phyloP scores from a whole-genome alignment of 2,113 vertebrate species.

The Lontra canadensis region DNA sequence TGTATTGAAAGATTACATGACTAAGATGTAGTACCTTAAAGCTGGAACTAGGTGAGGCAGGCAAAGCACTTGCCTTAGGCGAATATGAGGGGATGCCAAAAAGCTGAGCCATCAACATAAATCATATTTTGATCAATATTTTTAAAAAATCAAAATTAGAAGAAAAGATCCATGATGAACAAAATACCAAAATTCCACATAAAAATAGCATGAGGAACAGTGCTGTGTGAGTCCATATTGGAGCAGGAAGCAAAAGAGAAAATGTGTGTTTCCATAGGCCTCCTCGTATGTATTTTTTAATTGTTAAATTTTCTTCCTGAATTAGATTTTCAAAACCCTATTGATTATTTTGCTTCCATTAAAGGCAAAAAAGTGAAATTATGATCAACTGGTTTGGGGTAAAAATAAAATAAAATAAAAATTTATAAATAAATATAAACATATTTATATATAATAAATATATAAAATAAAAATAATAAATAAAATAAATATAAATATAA shows the following conservation, averaged over 20 bases:
- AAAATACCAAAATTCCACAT: not conserved
- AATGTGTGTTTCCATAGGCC: no score
- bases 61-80: not conserved
- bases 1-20: not conserved
- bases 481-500: no score
- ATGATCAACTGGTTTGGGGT: not conserved
- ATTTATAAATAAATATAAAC: no score
- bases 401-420: not conserved
- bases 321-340: slow-evolving; percentile 7
- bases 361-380: not conserved
- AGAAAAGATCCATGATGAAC: not conserved
- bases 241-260: not conserved
- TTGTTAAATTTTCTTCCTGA: not conserved
- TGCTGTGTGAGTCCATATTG: no score
- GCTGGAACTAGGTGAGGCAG: not conserved
- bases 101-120: not conserved
- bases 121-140: not conserved
- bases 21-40: not conserved
- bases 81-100: not conserved
- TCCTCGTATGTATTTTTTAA: not conserved
- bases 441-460: no score
- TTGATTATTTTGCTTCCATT: not conserved
- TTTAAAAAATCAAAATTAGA: not conserved
- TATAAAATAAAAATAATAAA: no score
- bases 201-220: not conserved